phyloP scores from a whole-genome alignment of 2,797 vertebrate species.

The Hemitrygon akajei region DNA sequence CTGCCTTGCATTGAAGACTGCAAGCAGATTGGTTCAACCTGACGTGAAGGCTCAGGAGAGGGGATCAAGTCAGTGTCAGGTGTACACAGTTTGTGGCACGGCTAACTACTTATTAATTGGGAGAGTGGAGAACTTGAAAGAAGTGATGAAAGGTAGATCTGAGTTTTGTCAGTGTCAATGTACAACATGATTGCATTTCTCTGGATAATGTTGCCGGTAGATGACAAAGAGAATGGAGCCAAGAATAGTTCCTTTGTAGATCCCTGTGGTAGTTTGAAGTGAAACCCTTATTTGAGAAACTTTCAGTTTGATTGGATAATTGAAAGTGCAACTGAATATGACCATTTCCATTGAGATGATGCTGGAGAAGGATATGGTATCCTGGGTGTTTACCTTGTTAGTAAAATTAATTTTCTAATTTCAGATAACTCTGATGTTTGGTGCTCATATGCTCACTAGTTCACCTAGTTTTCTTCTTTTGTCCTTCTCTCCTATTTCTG shows the following conservation, averaged over 20 bases:
- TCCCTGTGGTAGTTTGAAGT: neutral
- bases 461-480: too few relatives aligned
- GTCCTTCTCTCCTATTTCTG: too few relatives aligned
- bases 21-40: neutral
- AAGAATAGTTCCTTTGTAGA: neutral
- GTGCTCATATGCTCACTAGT: too few relatives aligned
- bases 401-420: too few relatives aligned
- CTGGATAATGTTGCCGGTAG: neutral
- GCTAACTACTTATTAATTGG: neutral
- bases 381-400: too few relatives aligned
- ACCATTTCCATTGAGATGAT: neutral
- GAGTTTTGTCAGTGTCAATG: neutral
- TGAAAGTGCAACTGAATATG: neutral
- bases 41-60: neutral
- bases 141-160: neutral
- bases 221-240: neutral
- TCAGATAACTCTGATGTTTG: too few relatives aligned
- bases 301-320: neutral
- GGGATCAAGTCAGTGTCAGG: neutral
- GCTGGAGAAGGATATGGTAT: too few relatives aligned
- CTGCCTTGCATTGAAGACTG: neutral
- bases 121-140: neutral
- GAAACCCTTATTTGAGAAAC: neutral
- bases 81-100: neutral
- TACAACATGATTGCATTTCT: neutral